Percentiles rank a stretch among this genome's conserved stretches.
These are phyloP conservation scores for Oreochromis tanganicae DNA, from an alignment of 2,113 vertebrate species.

Conservation along the genomic window DNA sequence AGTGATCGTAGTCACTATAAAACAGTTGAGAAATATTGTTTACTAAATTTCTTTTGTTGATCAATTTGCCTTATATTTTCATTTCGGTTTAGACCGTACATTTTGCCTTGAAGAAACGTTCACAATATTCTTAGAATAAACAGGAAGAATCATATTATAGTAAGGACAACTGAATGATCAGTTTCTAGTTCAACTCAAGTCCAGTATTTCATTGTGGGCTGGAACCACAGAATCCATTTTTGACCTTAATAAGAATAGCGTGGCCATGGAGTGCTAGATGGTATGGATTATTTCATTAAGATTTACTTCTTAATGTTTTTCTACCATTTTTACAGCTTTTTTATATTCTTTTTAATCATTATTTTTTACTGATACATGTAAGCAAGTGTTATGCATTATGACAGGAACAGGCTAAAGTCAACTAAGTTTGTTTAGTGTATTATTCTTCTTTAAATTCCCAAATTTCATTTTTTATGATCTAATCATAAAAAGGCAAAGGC, in stretches of 20 bases:
- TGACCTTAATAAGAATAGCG: slow-evolving; percentile 21
- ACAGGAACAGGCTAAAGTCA: slow-evolving; percentile 39
- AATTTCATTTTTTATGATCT: slow-evolving; percentile 19
- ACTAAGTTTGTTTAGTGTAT: slow-evolving; percentile 27
- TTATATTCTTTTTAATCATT: slow-evolving; percentile 64
- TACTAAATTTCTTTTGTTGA: neutral
- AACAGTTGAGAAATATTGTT: slow-evolving; percentile 7
- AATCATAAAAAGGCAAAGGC: slow-evolving; percentile 8
- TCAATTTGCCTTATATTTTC: slow-evolving; percentile 49
- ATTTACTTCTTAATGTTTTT: slow-evolving; percentile 55
- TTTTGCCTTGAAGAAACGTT: slow-evolving; percentile 35
- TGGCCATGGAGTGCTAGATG: slow-evolving; percentile 28
- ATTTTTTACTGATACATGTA: slow-evolving; percentile 43
- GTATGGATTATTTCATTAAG: slow-evolving; percentile 38
- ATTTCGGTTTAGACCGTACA: slow-evolving; percentile 8
- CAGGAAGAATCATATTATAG: slow-evolving; percentile 35
- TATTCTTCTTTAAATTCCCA: slow-evolving; percentile 29
- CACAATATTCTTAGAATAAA: neutral
- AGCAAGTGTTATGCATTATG: slow-evolving; percentile 13
- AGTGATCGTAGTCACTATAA: slow-evolving; percentile 12
- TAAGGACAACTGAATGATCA: slow-evolving; percentile 26
- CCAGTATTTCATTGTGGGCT: slow-evolving; percentile 69
- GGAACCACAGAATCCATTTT: slow-evolving; percentile 55
- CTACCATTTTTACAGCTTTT: slow-evolving; percentile 60
- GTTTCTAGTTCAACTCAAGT: slow-evolving; percentile 35